Percentiles rank a stretch among this genome's conserved stretches.
These are phyloP conservation scores for Parasteatoda tepidariorum DNA, from an alignment of 1,140 invertebrate species.

Conservation along the genomic window DNA sequence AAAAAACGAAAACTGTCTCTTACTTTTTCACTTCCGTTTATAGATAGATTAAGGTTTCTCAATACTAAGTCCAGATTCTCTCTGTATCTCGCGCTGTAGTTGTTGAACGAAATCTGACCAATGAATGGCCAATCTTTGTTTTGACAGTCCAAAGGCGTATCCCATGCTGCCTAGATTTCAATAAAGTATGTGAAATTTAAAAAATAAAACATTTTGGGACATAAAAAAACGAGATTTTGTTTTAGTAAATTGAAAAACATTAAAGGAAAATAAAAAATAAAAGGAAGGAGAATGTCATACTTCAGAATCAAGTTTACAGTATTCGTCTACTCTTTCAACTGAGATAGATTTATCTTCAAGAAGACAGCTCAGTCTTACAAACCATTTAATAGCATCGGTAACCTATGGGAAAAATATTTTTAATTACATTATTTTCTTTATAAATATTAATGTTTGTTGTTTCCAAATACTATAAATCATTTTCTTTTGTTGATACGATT, in stretches of 20 bases:
- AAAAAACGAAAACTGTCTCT: conserved; percentile 36
- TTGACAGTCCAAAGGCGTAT: background rate
- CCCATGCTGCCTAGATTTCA: conserved; percentile 24
- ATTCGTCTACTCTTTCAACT: conserved; percentile 21
- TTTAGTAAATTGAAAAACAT: no score
- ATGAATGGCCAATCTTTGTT: conserved; percentile 80
- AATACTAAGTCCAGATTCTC: conserved; percentile 85
- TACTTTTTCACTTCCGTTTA: conserved; percentile 81
- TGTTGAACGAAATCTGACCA: conserved; percentile 79
- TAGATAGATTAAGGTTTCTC: conserved; percentile 76
- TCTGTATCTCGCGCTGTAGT: conserved; percentile 83
- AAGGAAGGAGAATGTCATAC: no score
- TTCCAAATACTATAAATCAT: no score
- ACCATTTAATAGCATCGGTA: conserved; percentile 18
- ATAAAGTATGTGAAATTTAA: no score
- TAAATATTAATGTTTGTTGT: no score
- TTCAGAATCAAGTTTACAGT: conserved; percentile 3
- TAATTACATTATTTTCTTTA: no score
- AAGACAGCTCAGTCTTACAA: conserved; percentile 9
- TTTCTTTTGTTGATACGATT: no score
- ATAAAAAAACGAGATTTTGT: no score
- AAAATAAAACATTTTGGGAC: no score
- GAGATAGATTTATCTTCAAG: conserved; percentile 25
- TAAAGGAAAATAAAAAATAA: no score
- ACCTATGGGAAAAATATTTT: no score